Base-by-base conservation (phyloP, 1,140 invertebrate genomes). In the Tachypleus tridentatus region DNA sequence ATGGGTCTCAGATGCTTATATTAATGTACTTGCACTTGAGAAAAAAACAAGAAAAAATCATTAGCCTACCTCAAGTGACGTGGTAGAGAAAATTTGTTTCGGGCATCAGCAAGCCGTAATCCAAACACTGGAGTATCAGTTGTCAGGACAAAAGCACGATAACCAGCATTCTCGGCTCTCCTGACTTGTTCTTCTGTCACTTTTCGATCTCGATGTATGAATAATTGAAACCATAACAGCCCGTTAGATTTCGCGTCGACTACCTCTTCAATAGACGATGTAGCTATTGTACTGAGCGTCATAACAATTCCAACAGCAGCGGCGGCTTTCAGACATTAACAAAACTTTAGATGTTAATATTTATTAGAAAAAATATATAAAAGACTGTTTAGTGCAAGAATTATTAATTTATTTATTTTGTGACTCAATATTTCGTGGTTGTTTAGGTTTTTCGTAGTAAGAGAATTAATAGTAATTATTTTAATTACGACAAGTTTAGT, bases 81-180 rank as follows among this genome's bases (percentile, higher is more conserved):
- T 0, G 93, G 93, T 10, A 97, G 75, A 51, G 81, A 76, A 75
- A 97, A 97, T 74, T 87, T 86, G 75, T 97, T 96, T 66, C 85
- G 82, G 2, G 87, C 76, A 78, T 97, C 92, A 1, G 84, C 84
- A 56, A 86, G 80, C 60, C 93, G 78, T 47, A 86, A 78, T 0
- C 93, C 94, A 76, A 95, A 90, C 3, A 87, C 72, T 0, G 91
- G 90, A 3, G 91, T 87, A 77, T 97, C 94, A 0, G 96, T 87
- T 1, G 94, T 97, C 1, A 97, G 73, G 1, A 91, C 91, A 1
- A 97, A 76, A 3, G 92, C 93, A 77, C 87, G 87, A 72, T 86
- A 97, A 47, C 89, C 91, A n/a, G 85, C 83, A 64, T 79, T 82
- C 76, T 96, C 91, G 3, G 90, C 93, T 69, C 93, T 81, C 65